Evolutionary conservation across 2,888 invertebrate species (phyloP).

Genomic region (Microplitis deprimator): DNA sequence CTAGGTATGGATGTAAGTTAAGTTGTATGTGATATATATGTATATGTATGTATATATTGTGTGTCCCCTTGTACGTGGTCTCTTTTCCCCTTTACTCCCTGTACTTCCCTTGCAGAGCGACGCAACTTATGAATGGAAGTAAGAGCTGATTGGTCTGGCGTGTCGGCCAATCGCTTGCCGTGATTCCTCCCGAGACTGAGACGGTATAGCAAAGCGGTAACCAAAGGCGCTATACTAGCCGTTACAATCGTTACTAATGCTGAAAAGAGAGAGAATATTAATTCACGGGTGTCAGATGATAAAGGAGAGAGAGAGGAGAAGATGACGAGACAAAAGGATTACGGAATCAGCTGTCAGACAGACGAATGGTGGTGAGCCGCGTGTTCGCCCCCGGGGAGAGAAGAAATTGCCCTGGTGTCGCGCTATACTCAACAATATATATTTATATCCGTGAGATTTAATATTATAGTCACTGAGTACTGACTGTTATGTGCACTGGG

Average conservation of each 20-base stretch:
- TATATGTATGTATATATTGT: conserved; percentile 28
- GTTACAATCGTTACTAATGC: conserved; percentile 36
- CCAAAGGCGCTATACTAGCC: conserved; percentile 30
- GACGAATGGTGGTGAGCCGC: conserved; percentile 34
- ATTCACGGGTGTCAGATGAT: conserved; percentile 6
- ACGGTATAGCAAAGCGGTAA: neutral
- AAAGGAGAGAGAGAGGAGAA: conserved; percentile 28
- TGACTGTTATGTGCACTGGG: neutral
- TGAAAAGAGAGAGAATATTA: conserved; percentile 27
- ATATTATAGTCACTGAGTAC: neutral
- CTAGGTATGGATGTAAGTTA: too few species aligned
- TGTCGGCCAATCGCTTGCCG: conserved; percentile 56
- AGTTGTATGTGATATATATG: neutral
- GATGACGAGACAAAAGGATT: conserved; percentile 41
- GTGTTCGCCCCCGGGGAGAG: conserved; percentile 35
- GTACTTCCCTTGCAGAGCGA: conserved; percentile 44
- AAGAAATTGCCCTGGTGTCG: conserved; percentile 27
- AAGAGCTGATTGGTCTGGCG: conserved; percentile 57
- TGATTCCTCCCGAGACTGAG: conserved; percentile 45
- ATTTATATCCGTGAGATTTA: conserved; percentile 1
- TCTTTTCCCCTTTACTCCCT: conserved; percentile 44
- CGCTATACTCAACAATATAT: conserved; percentile 27
- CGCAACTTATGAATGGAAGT: conserved; percentile 66
- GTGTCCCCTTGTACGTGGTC: conserved; percentile 35
- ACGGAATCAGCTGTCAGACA: conserved; percentile 51